These are phyloP conservation scores for Micromesistius poutassou DNA, from an alignment of 2,797 vertebrate species.

Conservation along the genomic window DNA sequence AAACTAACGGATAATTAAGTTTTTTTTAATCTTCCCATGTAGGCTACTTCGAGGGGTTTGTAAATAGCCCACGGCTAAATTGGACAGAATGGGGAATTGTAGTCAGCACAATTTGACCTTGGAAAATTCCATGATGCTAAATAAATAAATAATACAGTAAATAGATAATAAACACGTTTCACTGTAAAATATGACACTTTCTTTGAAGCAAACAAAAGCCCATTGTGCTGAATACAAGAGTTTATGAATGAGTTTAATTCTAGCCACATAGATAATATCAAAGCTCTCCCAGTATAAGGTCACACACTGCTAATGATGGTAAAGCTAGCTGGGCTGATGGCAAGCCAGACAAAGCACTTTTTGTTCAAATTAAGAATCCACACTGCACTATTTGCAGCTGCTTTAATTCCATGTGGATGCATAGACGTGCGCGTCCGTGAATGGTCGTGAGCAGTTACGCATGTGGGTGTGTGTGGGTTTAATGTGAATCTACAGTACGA, in stretches of 20 bases:
- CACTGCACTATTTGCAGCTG: slow-evolving; percentile 48
- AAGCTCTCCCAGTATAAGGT: neutral
- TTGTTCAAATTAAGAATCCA: slow-evolving; percentile 48
- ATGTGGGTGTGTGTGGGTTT: neutral
- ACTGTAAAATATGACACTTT: neutral
- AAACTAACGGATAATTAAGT: neutral
- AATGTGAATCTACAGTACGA: slow-evolving; percentile 22
- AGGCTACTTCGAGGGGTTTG: neutral
- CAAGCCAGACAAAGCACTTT: slow-evolving; percentile 45
- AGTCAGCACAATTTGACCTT: neutral
- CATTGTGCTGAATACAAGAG: neutral
- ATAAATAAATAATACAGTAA: neutral
- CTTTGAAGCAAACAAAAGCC: slow-evolving; percentile 1
- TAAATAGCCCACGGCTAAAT: neutral
- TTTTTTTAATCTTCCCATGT: neutral
- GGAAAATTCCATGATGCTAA: neutral
- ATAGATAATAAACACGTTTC: neutral
- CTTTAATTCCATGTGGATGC: slow-evolving; percentile 46
- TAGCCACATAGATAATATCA: neutral
- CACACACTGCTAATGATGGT: slow-evolving; percentile 34
- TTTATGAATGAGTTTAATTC: neutral
- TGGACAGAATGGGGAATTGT: neutral
- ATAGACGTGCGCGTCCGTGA: slow-evolving; percentile 31
- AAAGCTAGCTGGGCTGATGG: slow-evolving; percentile 38
- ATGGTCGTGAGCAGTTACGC: neutral